Evolutionary conservation across 2,797 vertebrate species (phyloP).

Genomic region (Argentina silus): DNA sequence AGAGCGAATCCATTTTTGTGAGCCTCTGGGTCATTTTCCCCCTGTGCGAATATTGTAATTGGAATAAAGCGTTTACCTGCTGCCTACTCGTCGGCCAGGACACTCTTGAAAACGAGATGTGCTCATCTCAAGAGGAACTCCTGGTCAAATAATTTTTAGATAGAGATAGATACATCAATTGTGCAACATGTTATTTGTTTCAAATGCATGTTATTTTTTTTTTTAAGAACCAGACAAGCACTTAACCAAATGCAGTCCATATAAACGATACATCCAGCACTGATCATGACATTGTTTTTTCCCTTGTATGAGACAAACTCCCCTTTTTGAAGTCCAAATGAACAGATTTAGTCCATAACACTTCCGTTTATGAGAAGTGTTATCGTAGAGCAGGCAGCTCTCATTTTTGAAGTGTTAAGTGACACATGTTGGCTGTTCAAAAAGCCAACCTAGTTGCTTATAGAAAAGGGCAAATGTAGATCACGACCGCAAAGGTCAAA

Average conservation of each 20-base stretch:
- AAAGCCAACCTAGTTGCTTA: conserved; percentile 52
- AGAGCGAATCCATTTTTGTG: conserved; percentile 69
- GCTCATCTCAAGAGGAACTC: conserved; percentile 89
- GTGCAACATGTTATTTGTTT: conserved; percentile 81
- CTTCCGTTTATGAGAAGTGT: conserved; percentile 58
- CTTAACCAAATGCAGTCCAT: conserved; percentile 82
- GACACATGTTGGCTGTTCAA: conserved; percentile 26
- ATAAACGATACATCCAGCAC: conserved; percentile 83
- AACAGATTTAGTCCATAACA: conserved; percentile 62
- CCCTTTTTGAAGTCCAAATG: conserved; percentile 71
- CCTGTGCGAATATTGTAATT: conserved; percentile 77
- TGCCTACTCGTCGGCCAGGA: conserved; percentile 86
- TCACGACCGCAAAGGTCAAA: conserved; percentile 59
- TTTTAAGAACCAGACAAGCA: conserved; percentile 59
- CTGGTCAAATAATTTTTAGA: conserved; percentile 89
- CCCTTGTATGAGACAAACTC: conserved; percentile 85
- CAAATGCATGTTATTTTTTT: conserved; percentile 77
- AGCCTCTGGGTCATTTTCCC: conserved; percentile 69
- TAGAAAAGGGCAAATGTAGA: conserved; percentile 80
- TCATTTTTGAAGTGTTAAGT: conserved; percentile 33
- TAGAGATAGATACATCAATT: conserved; percentile 83
- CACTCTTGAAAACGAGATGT: conserved; percentile 89
- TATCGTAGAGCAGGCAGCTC: conserved; percentile 61
- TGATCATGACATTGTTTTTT: conserved; percentile 83
- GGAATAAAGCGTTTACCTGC: conserved; percentile 86